phyloP scores from a whole-genome alignment of 2,888 invertebrate species.

The Troglohyphantes excavatus region DNA sequence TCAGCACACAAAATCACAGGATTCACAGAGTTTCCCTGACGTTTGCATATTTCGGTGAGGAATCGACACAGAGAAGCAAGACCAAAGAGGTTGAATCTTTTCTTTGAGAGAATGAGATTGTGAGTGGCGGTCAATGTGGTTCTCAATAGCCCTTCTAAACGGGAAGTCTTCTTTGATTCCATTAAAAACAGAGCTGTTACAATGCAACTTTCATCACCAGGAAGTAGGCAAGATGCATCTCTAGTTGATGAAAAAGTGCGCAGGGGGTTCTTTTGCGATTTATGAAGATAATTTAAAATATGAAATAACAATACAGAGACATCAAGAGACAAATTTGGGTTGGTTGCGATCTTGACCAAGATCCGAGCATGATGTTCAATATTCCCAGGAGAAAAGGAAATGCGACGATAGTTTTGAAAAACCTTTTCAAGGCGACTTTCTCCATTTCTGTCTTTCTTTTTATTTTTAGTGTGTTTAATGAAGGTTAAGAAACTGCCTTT shows the following conservation, averaged over 20 bases:
- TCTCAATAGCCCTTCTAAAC: background rate
- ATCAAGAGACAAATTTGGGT: background rate
- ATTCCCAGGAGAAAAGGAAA: background rate
- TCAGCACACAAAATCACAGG: background rate
- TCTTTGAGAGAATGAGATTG: constrained; percentile 15
- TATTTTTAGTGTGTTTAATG: background rate
- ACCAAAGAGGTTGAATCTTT: background rate
- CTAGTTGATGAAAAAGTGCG: background rate
- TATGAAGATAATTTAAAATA: background rate
- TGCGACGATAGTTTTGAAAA: background rate
- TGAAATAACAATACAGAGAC: background rate
- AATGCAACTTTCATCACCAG: background rate
- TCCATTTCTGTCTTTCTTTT: background rate
- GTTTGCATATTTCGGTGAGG: constrained; percentile 13
- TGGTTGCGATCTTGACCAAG: background rate
- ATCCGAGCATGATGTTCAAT: background rate
- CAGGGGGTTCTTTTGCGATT: background rate
- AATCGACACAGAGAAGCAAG: constrained; percentile 19
- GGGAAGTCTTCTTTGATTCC: background rate
- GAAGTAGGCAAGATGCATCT: background rate
- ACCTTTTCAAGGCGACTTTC: background rate
- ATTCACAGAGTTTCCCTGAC: background rate
- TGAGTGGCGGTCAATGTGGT: background rate
- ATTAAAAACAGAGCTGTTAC: background rate
- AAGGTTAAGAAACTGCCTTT: background rate